These are phyloP conservation scores for Hemicrepidius hirtus DNA, from an alignment of 2,888 invertebrate genomes.

Conservation along the genomic window DNA sequence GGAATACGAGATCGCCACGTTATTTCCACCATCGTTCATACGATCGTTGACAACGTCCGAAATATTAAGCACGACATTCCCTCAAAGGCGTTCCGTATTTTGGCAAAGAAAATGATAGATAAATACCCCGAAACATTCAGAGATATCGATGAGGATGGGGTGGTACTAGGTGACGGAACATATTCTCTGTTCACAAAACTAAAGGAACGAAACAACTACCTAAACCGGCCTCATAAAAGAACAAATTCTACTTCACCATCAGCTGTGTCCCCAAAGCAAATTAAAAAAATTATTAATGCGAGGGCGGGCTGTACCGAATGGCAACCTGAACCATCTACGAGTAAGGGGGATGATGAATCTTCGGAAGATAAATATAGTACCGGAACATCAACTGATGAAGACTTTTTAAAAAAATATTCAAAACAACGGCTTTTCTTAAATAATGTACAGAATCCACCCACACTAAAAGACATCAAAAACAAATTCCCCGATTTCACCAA, in stretches of 20 bases:
- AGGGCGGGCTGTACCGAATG: slow-evolving; percentile 8
- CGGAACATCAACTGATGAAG: too few relatives aligned
- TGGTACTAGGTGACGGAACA: slow-evolving; percentile 56
- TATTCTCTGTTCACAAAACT: slow-evolving; percentile 54
- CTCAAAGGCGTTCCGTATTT: slow-evolving; percentile 53
- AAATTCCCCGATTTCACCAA: too few relatives aligned
- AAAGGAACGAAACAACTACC: slow-evolving; percentile 55
- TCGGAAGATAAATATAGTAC: too few relatives aligned
- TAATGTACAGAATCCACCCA: too few relatives aligned
- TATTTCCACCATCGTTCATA: slow-evolving; percentile 35
- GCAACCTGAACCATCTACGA: slow-evolving; percentile 1
- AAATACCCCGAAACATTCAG: slow-evolving; percentile 57
- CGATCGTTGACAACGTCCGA: slow-evolving; percentile 54
- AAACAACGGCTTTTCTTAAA: too few relatives aligned
- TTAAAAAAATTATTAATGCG: slow-evolving; percentile 7
- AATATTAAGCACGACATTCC: slow-evolving; percentile 53
- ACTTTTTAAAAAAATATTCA: too few relatives aligned
- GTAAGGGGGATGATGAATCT: too few relatives aligned
- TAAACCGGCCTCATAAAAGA: slow-evolving; percentile 57
- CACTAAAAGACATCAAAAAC: too few relatives aligned
- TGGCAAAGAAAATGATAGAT: slow-evolving; percentile 54
- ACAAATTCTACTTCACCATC: too few relatives aligned
- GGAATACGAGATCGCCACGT: too few relatives aligned
- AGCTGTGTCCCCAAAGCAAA: not conserved
- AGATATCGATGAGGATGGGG: slow-evolving; percentile 58